Evolutionary conservation across 2,797 vertebrate species (phyloP), one percentile per base, ranked within the genome.

Genomic region (Carapus acus): DNA sequence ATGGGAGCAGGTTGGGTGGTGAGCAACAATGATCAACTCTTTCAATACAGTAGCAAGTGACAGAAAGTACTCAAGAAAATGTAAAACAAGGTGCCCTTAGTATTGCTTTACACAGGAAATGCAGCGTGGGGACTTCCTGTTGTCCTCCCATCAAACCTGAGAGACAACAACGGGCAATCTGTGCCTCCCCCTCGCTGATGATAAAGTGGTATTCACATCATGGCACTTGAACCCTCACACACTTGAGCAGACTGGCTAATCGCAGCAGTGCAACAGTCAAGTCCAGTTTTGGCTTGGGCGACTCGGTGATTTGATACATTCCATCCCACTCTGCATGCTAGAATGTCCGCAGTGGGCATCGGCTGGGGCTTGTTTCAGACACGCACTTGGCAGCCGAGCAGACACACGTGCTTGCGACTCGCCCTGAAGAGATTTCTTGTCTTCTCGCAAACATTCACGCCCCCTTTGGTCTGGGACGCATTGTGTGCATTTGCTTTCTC

Each of bases 361-460:
- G 24, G 43, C 21, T 41, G 8, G 41, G 29, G 29, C 20, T 13
- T 27, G n/a, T 56, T 8, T 46, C 57, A 53, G 54, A 60, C 43
- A 55, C 37, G 2, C 39, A 39, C 31, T 36, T 19, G 58, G 37
- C 43, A 61, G 57, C 22, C 48, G 47, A 71, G 50, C 29, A 64
- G n/a, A n/a, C 51, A 58, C 14, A 11, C 39, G 44, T 43, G 48
- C 43, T 27, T 23, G 44, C 52, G 49, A 52, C 44, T 3, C 49
- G 61, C 34, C 24, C 29, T 43, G 20, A 47, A 37, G 51, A 55
- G 38, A 43, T 20, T 27, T 23, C 33, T 40, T 13, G 23, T 51
- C 45, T 17, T 42, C 37, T 36, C 17, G 27, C 13, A 54, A n/a
- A 49, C n/a, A 59, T 4, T 2, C n/a, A 14, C 42, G 6, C 45